Evolutionary conservation across 2,113 vertebrate genomes (phyloP).

Genomic region (Oryctolagus cuniculus): DNA sequence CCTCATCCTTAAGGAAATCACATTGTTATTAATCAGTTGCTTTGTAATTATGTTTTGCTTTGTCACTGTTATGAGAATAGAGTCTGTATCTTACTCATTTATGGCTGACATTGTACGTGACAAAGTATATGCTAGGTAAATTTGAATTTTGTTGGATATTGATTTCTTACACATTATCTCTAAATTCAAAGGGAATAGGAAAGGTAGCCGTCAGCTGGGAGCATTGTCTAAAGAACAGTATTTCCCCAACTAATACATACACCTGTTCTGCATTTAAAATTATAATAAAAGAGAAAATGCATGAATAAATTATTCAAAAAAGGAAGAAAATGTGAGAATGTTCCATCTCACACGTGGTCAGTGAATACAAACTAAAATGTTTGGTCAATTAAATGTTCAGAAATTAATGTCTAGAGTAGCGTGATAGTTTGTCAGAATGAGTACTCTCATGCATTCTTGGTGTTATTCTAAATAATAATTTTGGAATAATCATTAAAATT

Average conservation of each 20-base stretch:
- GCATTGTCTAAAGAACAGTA: neutral
- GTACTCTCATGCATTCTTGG: neutral
- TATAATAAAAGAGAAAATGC: neutral
- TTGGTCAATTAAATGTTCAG: neutral
- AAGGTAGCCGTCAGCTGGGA: neutral
- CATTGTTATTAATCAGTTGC: neutral
- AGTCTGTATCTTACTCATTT: neutral
- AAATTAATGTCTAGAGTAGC: neutral
- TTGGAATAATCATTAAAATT: neutral
- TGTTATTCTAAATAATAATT: neutral
- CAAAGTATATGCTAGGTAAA: neutral
- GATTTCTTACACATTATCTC: neutral
- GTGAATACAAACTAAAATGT: neutral
- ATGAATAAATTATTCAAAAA: neutral
- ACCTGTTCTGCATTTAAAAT: neutral
- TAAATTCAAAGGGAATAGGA: neutral
- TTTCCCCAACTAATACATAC: neutral
- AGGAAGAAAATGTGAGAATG: neutral
- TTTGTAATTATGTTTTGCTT: slow-evolving; percentile 7
- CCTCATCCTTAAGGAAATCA: neutral
- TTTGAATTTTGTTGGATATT: neutral
- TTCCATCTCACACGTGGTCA: neutral
- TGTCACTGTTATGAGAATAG: neutral
- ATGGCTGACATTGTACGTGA: neutral
- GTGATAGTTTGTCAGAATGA: neutral